Conservation (phyloP, 2,113 vertebrate species). For the Podilymbus podiceps region DNA sequence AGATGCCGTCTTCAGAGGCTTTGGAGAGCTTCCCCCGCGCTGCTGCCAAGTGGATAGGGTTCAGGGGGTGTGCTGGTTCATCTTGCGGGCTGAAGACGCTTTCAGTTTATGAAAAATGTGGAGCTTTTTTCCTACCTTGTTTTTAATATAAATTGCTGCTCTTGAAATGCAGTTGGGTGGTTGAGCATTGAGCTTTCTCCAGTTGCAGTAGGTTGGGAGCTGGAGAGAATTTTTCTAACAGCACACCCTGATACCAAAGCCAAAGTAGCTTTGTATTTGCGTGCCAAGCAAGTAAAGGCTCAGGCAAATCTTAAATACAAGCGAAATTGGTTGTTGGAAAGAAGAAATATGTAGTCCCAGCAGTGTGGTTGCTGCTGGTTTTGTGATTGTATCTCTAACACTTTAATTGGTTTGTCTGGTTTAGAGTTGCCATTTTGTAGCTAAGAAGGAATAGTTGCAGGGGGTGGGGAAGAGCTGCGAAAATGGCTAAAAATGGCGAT, state of each 20-base stretch:
- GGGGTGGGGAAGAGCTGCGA: background rate
- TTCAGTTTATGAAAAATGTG: background rate
- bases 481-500: background rate
- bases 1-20: background rate
- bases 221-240: background rate
- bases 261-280: background rate
- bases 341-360: rapidly evolving
- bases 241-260: rapidly evolving
- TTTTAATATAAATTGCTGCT: background rate
- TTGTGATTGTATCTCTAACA: background rate
- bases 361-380: rapidly evolving
- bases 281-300: background rate
- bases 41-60: background rate
- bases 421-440: background rate
- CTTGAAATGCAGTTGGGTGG: background rate
- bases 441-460: background rate
- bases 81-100: background rate
- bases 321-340: background rate
- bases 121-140: background rate
- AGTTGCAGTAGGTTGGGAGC: background rate
- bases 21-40: background rate
- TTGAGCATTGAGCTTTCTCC: background rate
- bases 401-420: background rate
- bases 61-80: background rate
- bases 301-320: background rate